phyloP scores from a whole-genome alignment of 1,140 invertebrate species.

The Colletes gigas region DNA sequence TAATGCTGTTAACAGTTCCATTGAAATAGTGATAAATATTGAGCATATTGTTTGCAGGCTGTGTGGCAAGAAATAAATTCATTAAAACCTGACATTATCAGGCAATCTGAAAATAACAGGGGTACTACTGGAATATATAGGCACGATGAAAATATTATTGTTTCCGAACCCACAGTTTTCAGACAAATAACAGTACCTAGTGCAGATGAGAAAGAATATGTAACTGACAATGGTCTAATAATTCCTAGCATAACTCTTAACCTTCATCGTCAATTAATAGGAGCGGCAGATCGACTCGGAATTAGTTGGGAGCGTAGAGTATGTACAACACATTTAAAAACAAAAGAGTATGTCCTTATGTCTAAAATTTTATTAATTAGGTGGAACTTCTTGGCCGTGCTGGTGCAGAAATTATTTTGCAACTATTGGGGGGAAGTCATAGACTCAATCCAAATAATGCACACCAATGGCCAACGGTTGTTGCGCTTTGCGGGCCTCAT shows the following conservation, averaged over 20 bases:
- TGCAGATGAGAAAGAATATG: slow-evolving; percentile 85
- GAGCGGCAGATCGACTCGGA: slow-evolving; percentile 85
- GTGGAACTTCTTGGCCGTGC: slow-evolving; percentile 89
- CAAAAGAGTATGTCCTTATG: background rate
- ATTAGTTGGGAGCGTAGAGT: slow-evolving; percentile 84
- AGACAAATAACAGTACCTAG: slow-evolving; percentile 88
- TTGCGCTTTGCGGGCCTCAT: slow-evolving; percentile 88
- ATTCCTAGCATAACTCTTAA: slow-evolving; percentile 88
- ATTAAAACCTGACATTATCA: slow-evolving; percentile 86
- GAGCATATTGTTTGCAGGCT: slow-evolving; percentile 64
- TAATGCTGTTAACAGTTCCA: background rate
- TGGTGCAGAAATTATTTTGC: slow-evolving; percentile 89
- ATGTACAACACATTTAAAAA: slow-evolving; percentile 32
- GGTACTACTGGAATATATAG: slow-evolving; percentile 81
- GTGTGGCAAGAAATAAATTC: slow-evolving; percentile 86
- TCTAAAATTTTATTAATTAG: slow-evolving; percentile 64
- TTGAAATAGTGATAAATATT: background rate
- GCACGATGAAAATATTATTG: slow-evolving; percentile 93
- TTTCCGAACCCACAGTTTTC: slow-evolving; percentile 84
- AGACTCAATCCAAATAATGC: slow-evolving; percentile 89
- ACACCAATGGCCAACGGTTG: slow-evolving; percentile 90
- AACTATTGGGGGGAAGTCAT: slow-evolving; percentile 88
- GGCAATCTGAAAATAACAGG: slow-evolving; percentile 77
- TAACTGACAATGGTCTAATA: slow-evolving; percentile 90
- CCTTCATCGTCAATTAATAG: slow-evolving; percentile 85